phyloP scores from a whole-genome alignment of 1,140 invertebrate species.

The Pseudomyrmex sp. region DNA sequence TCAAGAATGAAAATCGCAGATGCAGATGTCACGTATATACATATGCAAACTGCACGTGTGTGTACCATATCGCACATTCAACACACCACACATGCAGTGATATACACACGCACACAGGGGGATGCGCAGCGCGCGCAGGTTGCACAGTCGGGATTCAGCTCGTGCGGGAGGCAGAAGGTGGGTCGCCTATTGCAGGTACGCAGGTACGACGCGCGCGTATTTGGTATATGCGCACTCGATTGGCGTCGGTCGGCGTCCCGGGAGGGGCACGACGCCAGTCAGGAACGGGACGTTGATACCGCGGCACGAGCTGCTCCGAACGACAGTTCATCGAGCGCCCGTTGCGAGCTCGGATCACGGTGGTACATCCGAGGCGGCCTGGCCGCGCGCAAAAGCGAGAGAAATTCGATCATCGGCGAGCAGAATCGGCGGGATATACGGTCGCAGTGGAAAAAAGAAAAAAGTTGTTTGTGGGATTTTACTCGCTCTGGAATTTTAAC shows the following conservation, averaged over 20 bases:
- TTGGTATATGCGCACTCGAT: conserved; percentile 80
- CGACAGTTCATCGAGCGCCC: conserved; percentile 81
- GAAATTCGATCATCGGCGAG: neutral
- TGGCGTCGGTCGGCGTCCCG: conserved; percentile 78
- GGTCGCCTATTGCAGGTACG: conserved; percentile 61
- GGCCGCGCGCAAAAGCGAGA: conserved; percentile 41
- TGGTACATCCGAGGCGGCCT: conserved; percentile 60
- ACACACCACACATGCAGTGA: neutral
- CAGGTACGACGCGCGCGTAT: conserved; percentile 71
- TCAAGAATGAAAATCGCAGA: conserved; percentile 5
- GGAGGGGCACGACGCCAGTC: conserved; percentile 79
- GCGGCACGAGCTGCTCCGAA: conserved; percentile 77
- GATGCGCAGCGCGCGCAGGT: conserved; percentile 27
- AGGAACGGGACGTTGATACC: conserved; percentile 80
- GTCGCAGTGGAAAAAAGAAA: neutral
- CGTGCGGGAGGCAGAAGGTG: conserved; percentile 63
- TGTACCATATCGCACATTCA: neutral
- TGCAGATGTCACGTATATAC: neutral
- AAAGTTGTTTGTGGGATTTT: conserved; percentile 1
- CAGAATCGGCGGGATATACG: neutral
- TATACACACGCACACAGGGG: neutral
- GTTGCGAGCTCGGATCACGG: conserved; percentile 79
- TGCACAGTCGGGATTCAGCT: conserved; percentile 65
- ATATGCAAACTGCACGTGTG: neutral
- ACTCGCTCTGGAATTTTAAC: no score